Evolutionary conservation across 2,797 vertebrate genomes (phyloP).

Genomic region (Morelia viridis): DNA sequence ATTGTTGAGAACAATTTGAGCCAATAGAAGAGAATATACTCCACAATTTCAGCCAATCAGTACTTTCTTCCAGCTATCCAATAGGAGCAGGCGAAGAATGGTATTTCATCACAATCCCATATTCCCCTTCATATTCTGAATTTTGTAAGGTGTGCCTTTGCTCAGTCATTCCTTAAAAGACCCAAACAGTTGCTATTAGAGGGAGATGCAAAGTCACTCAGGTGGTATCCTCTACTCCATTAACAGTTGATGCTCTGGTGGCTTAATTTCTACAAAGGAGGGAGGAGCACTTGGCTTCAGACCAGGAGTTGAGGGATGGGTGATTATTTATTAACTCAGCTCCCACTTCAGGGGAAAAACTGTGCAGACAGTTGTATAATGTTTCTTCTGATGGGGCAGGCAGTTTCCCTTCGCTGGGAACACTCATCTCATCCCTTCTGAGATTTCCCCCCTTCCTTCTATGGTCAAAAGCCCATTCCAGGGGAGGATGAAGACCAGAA

Average conservation of each 20-base stretch:
- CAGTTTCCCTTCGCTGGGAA: background rate
- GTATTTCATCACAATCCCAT: background rate
- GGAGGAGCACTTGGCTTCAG: background rate
- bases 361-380: background rate
- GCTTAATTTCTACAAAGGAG: background rate
- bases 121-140: background rate
- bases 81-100: background rate
- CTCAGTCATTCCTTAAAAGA: background rate
- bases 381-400: background rate
- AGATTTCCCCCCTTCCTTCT: background rate
- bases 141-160: background rate
- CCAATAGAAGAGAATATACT: too few relatives aligned
- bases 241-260: background rate
- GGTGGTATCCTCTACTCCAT: background rate
- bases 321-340: background rate
- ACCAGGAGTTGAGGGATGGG: background rate
- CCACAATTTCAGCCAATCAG: background rate
- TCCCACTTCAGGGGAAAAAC: background rate
- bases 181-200: background rate
- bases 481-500: background rate
- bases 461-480: background rate
- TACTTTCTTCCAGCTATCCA: background rate
- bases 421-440: background rate
- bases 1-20: background rate
- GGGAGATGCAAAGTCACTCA: background rate